Evolutionary conservation across 1,140 invertebrate genomes (phyloP).

Genomic region (Plectrocnemia conspersa): DNA sequence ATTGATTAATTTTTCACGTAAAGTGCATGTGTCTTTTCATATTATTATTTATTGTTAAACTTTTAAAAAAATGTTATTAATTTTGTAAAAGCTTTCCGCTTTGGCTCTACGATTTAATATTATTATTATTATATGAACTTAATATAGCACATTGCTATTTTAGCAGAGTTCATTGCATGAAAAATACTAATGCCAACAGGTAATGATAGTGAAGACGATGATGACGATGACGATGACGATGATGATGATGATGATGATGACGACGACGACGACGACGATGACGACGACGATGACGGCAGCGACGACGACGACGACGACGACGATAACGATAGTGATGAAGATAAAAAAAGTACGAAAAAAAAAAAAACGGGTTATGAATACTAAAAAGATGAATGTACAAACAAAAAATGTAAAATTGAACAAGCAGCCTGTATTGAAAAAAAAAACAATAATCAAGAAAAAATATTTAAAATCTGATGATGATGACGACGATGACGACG

Average conservation of each 20-base stretch:
- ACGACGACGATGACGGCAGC: constrained; percentile 48
- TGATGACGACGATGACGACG: constrained; percentile 48
- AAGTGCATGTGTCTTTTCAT: too few species aligned
- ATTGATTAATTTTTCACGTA: constrained; percentile 10
- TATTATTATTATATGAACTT: constrained; percentile 8
- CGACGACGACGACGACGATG: constrained; percentile 41
- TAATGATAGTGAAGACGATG: constrained; percentile 50
- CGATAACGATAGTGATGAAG: constrained; percentile 50
- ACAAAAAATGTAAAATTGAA: constrained; percentile 43
- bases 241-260: constrained; percentile 48
- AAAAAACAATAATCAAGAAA: constrained; percentile 33
- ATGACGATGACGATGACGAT: constrained; percentile 50
- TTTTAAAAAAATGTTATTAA: constrained; percentile 8
- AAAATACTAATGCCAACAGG: constrained; percentile 56
- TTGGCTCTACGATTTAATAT: constrained; percentile 26
- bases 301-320: constrained; percentile 49
- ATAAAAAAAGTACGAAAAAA: too few species aligned
- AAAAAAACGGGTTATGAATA: constrained; percentile 43
- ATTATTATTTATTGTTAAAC: too few species aligned
- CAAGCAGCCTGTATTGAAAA: constrained; percentile 38
- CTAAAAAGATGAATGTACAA: constrained; percentile 47
- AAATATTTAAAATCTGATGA: too few species aligned
- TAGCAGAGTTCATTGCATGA: constrained; percentile 46
- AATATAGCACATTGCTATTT: constrained; percentile 13
- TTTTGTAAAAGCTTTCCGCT: constrained; percentile 14